A percentile compares a stretch with the other conserved stretches of the same genome.
Conservation (phyloP, 1,140 invertebrate species). For the Lucilia sericata region DNA sequence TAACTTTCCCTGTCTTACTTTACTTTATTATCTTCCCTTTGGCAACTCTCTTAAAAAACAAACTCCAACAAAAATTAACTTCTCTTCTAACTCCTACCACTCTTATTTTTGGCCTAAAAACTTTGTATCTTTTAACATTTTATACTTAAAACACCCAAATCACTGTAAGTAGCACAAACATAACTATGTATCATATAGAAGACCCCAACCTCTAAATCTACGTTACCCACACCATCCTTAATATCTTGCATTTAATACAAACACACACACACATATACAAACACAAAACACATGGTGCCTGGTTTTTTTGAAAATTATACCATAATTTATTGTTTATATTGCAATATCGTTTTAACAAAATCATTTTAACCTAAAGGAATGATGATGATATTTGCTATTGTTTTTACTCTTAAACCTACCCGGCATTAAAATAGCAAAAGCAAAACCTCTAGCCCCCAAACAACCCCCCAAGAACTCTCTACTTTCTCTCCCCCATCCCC, state of each 20-base stretch:
- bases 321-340: slow-evolving; percentile 30
- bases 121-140: too few species aligned
- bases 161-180: not conserved
- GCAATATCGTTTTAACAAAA: slow-evolving; percentile 42
- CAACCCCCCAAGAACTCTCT: not conserved
- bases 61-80: not conserved
- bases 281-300: not conserved
- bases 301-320: not conserved
- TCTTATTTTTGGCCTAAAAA: too few species aligned
- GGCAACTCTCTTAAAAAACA: too few species aligned
- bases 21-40: too few species aligned
- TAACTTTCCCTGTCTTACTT: too few species aligned
- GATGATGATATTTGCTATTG: not conserved
- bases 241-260: not conserved
- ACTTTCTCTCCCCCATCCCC: too few species aligned
- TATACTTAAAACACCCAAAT: not conserved
- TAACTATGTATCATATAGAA: not conserved
- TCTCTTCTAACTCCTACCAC: not conserved
- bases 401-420: not conserved
- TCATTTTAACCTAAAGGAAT: slow-evolving; percentile 34
- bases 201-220: too few species aligned
- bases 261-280: too few species aligned
- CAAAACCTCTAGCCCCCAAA: not conserved
- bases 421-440: not conserved
- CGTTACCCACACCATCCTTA: not conserved